A percentile compares a stretch with the other conserved stretches of the same genome.
Evolutionary conservation across 2,888 invertebrate genomes (phyloP).

Genomic region (Trichacis sp.): DNA sequence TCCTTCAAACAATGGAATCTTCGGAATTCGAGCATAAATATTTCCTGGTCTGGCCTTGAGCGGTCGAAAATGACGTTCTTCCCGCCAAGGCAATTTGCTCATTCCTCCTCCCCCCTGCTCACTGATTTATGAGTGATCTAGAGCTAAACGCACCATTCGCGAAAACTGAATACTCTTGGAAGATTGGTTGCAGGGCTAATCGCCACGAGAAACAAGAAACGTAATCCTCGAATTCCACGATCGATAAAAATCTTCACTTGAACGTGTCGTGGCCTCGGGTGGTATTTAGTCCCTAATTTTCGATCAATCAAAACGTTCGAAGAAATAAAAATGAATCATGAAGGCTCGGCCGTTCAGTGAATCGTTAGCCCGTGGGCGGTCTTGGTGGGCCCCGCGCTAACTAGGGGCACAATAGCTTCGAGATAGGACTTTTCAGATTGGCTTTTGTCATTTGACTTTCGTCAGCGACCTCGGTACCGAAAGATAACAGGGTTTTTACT

Average conservation of each 20-base stretch:
- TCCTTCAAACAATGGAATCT: no score
- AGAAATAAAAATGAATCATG: slow-evolving; percentile 57
- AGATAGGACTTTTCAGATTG: slow-evolving; percentile 38
- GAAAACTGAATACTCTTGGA: slow-evolving; percentile 31
- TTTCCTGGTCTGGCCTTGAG: not conserved
- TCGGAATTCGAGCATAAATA: no score
- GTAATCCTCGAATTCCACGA: slow-evolving; percentile 12
- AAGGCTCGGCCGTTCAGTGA: slow-evolving; percentile 44
- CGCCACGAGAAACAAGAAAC: slow-evolving; percentile 32
- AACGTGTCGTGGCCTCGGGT: slow-evolving; percentile 62
- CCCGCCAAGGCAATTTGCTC: slow-evolving; percentile 27
- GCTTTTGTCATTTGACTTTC: slow-evolving; percentile 40
- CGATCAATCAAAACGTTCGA: slow-evolving; percentile 64
- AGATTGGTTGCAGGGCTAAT: slow-evolving; percentile 38
- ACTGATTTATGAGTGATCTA: slow-evolving; percentile 61
- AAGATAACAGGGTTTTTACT: slow-evolving; percentile 8
- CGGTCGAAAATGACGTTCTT: slow-evolving; percentile 7
- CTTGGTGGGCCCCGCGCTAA: slow-evolving; percentile 53
- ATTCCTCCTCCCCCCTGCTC: slow-evolving; percentile 33
- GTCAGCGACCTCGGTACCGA: slow-evolving; percentile 36
- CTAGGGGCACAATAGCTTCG: slow-evolving; percentile 62
- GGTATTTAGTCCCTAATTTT: slow-evolving; percentile 66
- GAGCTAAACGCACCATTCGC: slow-evolving; percentile 50
- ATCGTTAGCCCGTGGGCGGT: slow-evolving; percentile 52
- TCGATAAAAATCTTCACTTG: slow-evolving; percentile 63